Percentiles rank a stretch among this genome's conserved stretches.
Evolutionary conservation across 2,888 invertebrate genomes (phyloP).

Genomic region (Syrista parreyssii): DNA sequence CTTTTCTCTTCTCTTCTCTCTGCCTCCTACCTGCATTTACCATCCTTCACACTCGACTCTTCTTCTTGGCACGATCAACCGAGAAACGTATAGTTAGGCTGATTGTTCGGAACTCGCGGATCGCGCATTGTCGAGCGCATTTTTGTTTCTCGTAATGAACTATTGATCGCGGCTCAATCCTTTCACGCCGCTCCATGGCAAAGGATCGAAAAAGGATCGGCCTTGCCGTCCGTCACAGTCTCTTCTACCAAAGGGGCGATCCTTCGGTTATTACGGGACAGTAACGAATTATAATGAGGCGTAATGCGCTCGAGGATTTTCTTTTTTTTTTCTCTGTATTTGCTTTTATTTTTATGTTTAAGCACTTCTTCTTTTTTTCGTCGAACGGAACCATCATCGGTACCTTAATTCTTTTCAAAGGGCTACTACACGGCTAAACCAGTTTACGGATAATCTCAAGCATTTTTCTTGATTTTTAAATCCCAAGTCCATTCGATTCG

Average conservation of each 20-base stretch:
- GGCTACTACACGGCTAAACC: neutral
- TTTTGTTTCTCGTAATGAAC: constrained; percentile 63
- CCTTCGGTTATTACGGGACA: constrained; percentile 53
- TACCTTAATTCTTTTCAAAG: neutral
- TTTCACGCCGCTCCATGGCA: constrained; percentile 36
- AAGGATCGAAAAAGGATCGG: constrained; percentile 12
- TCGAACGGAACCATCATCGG: neutral
- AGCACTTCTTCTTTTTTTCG: neutral
- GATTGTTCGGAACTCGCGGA: constrained; percentile 40
- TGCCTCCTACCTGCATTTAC: neutral
- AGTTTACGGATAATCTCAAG: neutral
- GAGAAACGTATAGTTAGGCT: constrained; percentile 37
- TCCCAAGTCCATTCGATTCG: neutral
- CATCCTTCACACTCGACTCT: constrained; percentile 15
- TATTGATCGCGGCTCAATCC: constrained; percentile 56
- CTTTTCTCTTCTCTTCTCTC: neutral
- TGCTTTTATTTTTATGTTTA: neutral
- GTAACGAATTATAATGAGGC: constrained; percentile 56
- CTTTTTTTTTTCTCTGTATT: neutral
- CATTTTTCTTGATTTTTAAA: neutral
- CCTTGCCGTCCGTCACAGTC: constrained; percentile 26
- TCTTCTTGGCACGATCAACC: constrained; percentile 1
- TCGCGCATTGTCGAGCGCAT: constrained; percentile 49
- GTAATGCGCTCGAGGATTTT: neutral
- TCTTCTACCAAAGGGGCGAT: constrained; percentile 14